Base-by-base conservation (phyloP, 2,888 invertebrate species). In the Marronus borbonicus region DNA sequence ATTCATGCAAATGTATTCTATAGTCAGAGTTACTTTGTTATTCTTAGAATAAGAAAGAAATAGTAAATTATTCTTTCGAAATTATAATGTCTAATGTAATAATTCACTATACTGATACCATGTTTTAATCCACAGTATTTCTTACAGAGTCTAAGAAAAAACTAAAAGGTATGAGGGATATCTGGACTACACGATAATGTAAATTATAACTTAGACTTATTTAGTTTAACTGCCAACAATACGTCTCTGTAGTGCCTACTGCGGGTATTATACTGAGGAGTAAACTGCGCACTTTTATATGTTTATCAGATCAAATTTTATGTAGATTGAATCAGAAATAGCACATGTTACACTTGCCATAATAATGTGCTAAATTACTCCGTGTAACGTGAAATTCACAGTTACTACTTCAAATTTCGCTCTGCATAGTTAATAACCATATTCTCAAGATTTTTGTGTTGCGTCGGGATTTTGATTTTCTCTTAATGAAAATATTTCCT, bases 91-190 rank as follows among this genome's bases (percentile, higher is more conserved):
- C 24, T 58, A 58, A 58, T 72, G 17, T 66, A 66, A 66, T 58
- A 39, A 72, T 76, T 76, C 76, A 58, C 62, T 74, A 60, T 80
- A 83, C 86, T 88, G 87, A 88, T 87, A 85, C 83, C 84, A 84
- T 87, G 85, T 88, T 88, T 88, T 88, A 88, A 88, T 88, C 88
- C 88, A 88, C 88, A 88, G 88, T 88, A 87, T 89, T 93, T 93
- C 93, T 93, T 94, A 93, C 93, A 94, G 94, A 93, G 92, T 92
- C 94, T 93, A 93, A 93, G 93, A 94, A 93, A 93, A 93, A 93
- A 91, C 92, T 90, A 88, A 91, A 91, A 91, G 91, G 91, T 91
- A 91, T 87, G 89, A 87, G 85, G 86, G 85, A 85, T 84, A 85
- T 84, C 83, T 85, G 86, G 86, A 86, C 84, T 82, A 84, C 82